Evolutionary conservation across 2,113 vertebrate genomes (phyloP).

Genomic region (Casuarius casuarius): DNA sequence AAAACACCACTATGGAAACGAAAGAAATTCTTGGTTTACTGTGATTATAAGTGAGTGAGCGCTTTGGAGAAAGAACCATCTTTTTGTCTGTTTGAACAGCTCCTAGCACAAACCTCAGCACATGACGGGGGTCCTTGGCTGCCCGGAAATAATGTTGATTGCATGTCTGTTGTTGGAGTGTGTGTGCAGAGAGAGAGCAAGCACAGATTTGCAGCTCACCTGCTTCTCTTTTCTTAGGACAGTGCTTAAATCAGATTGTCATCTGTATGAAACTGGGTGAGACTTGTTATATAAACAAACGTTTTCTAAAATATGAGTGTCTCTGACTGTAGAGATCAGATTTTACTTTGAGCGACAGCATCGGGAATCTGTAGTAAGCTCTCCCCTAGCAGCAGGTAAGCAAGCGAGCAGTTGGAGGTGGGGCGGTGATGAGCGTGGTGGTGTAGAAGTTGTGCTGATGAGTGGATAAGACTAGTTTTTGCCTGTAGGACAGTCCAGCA

Average conservation of each 20-base stretch:
- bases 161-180: not conserved
- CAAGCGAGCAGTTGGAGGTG: not conserved
- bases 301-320: not conserved
- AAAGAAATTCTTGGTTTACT: not conserved
- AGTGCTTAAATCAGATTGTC: not conserved
- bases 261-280: not conserved
- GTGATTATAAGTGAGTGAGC: not conserved
- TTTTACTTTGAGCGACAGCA: not conserved
- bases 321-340: not conserved
- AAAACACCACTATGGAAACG: not conserved
- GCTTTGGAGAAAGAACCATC: not conserved
- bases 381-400: not conserved
- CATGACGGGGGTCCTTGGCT: not conserved
- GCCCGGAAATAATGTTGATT: not conserved
- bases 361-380: not conserved
- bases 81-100: not conserved
- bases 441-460: not conserved
- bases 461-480: not conserved
- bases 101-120: not conserved
- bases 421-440: not conserved
- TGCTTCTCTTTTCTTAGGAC: not conserved
- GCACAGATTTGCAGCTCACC: not conserved
- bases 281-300: not conserved
- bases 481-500: not conserved
- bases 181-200: not conserved